Conservation (phyloP, 2,113 vertebrate genomes). For the Jaculus jaculus region DNA sequence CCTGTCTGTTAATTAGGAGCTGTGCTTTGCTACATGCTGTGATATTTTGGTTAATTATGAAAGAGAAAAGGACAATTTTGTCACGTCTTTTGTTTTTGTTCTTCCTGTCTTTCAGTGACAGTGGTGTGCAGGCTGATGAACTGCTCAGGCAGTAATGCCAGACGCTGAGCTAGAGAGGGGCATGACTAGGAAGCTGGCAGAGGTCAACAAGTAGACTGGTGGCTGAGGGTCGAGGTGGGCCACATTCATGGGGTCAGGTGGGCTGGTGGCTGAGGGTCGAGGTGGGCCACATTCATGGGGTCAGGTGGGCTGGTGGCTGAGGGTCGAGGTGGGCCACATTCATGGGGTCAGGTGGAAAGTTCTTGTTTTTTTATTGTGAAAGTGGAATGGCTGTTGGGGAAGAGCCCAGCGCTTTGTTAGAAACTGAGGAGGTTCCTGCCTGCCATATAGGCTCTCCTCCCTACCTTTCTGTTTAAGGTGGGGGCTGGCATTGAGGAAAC, state of each 20-base stretch:
- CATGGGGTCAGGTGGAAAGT: background rate
- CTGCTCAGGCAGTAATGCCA: slow-evolving; percentile 81
- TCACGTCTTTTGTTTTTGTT: slow-evolving; percentile 89
- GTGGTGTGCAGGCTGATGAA: slow-evolving; percentile 75
- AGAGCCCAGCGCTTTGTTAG: too few species aligned
- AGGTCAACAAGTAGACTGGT: background rate
- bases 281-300: too few species aligned
- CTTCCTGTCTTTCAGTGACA: slow-evolving; percentile 78
- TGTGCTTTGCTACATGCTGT: slow-evolving; percentile 84
- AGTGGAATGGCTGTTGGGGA: background rate
- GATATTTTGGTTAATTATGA: slow-evolving; percentile 89
- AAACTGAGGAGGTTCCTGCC: background rate
- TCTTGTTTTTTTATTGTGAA: too few species aligned
- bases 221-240: background rate
- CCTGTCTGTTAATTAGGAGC: slow-evolving; percentile 87
- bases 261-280: background rate
- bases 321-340: too few species aligned
- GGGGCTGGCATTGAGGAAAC: background rate
- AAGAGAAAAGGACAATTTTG: slow-evolving; percentile 89
- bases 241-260: background rate
- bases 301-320: background rate
- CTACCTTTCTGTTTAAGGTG: background rate
- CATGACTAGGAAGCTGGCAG: fast-evolving
- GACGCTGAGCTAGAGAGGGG: slow-evolving; percentile 64
- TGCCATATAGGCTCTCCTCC: background rate